These are phyloP conservation scores for Phyllostomus discolor DNA, from an alignment of 2,113 vertebrate species.

Conservation along the genomic window DNA sequence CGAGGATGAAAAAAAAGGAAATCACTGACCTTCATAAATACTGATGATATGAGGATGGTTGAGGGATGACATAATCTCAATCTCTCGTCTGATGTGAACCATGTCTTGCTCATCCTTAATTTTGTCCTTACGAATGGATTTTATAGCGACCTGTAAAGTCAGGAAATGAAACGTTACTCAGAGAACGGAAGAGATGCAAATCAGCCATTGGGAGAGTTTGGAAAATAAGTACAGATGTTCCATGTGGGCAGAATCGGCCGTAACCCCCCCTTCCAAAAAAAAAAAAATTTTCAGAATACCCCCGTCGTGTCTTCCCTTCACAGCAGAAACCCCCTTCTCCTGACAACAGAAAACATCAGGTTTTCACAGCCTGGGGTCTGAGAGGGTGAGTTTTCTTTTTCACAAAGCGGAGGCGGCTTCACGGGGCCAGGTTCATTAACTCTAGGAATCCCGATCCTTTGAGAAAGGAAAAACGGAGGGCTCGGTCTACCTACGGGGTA, in stretches of 20 bases:
- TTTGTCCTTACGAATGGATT: constrained; percentile 99
- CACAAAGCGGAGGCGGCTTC: constrained; percentile 42
- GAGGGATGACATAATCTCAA: constrained; percentile 99
- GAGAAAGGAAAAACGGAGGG: not conserved
- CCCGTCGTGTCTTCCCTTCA: constrained; percentile 56
- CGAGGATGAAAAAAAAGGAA: constrained; percentile 1
- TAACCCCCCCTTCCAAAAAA: constrained; percentile 66
- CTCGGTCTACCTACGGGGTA: not conserved
- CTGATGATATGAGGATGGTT: constrained; percentile 99
- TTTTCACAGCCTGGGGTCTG: constrained; percentile 14
- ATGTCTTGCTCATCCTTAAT: constrained; percentile 99
- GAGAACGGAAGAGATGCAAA: constrained; percentile 81
- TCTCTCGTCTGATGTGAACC: constrained; percentile 99
- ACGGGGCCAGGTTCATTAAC: not conserved
- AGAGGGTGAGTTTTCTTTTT: not conserved
- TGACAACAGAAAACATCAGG: constrained; percentile 40
- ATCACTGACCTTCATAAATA: constrained; percentile 96
- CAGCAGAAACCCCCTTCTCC: constrained; percentile 58
- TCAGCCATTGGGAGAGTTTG: constrained; percentile 74
- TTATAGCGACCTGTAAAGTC: constrained; percentile 96
- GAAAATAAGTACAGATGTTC: constrained; percentile 85
- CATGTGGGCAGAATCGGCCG: constrained; percentile 75
- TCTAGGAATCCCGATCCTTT: constrained; percentile 6
- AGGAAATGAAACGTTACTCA: constrained; percentile 84
- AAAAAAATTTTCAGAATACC: constrained; percentile 72